phyloP scores from a whole-genome alignment of 2,797 vertebrate genomes.

The Coregonus suidteri region DNA sequence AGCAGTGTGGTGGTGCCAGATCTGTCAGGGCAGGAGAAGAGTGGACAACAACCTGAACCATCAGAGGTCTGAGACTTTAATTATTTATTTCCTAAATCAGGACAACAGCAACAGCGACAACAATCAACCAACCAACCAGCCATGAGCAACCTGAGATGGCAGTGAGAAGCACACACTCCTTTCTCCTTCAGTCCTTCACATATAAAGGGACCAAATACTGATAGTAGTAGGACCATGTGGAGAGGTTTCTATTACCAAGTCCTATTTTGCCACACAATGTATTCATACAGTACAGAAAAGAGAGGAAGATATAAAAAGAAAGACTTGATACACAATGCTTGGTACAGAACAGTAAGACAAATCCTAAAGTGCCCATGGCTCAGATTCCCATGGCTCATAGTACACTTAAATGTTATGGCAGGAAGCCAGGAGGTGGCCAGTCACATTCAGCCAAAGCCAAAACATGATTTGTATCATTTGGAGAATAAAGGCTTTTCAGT shows the following conservation, averaged over 20 bases:
- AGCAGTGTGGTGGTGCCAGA: slow-evolving; percentile 24
- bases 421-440: slow-evolving; percentile 48
- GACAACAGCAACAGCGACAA: background rate
- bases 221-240: slow-evolving; percentile 30
- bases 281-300: slow-evolving; percentile 26
- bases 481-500: slow-evolving; percentile 45
- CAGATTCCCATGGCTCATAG: slow-evolving; percentile 62
- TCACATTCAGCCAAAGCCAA: slow-evolving; percentile 52
- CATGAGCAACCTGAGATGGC: slow-evolving; percentile 13
- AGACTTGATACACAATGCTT: background rate
- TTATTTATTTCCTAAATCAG: too few species aligned
- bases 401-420: slow-evolving; percentile 54
- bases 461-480: slow-evolving; percentile 63
- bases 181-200: slow-evolving; percentile 39
- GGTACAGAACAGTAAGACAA: background rate
- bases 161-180: slow-evolving; percentile 31
- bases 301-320: background rate
- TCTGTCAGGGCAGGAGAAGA: slow-evolving; percentile 11
- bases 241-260: background rate
- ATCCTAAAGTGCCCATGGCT: background rate
- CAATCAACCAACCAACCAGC: slow-evolving; percentile 15
- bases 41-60: background rate
- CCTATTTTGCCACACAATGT: slow-evolving; percentile 11
- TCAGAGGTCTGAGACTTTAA: background rate
- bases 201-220: background rate